Conservation (phyloP, 2,888 invertebrate species). For the Plagiodera versicolora region DNA sequence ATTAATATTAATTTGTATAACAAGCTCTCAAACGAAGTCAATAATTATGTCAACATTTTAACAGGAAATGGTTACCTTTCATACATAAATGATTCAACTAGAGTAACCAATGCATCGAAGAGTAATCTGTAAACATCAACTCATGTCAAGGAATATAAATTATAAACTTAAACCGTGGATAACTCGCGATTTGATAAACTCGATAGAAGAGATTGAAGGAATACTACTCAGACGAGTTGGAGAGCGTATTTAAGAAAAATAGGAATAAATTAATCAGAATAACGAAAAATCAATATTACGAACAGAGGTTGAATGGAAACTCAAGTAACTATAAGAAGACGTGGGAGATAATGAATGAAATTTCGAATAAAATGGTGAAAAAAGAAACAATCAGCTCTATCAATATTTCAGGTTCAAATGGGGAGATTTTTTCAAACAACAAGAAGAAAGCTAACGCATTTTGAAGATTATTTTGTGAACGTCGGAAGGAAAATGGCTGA, state of each 20-base stretch:
- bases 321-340: background rate
- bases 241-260: no score
- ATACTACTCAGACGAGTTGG: no score
- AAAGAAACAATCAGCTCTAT: background rate
- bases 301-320: background rate
- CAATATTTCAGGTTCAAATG: background rate
- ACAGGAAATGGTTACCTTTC: background rate
- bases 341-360: background rate
- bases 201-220: background rate
- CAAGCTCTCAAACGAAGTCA: background rate
- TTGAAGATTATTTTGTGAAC: background rate
- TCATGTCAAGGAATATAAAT: background rate
- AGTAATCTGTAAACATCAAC: background rate
- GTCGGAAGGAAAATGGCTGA: background rate
- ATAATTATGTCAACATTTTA: background rate
- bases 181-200: background rate
- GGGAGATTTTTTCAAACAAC: background rate
- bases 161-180: background rate
- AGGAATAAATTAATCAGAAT: background rate
- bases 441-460: background rate
- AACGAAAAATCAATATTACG: background rate
- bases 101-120: background rate
- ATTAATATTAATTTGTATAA: background rate
- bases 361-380: background rate
- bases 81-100: background rate